These are phyloP conservation scores for Epinotia demarniana DNA, from an alignment of 2,888 invertebrate genomes.

Conservation along the genomic window DNA sequence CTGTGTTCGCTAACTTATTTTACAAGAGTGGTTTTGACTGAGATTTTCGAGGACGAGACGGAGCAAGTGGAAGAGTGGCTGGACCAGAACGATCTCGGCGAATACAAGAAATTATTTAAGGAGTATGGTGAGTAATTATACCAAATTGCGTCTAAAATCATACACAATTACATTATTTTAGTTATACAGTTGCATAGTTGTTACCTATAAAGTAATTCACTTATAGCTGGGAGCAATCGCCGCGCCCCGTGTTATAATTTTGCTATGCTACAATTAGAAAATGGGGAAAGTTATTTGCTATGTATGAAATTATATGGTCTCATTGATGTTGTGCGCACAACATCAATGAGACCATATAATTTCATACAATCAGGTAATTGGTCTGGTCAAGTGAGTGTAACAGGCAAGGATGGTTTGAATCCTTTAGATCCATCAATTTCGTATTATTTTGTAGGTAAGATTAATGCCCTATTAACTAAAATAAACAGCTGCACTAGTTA, in stretches of 20 bases:
- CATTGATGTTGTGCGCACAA: too few species aligned
- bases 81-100: conserved; percentile 88
- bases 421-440: background rate
- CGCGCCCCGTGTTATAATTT: conserved; percentile 12
- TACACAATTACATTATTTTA: background rate
- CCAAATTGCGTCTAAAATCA: conserved; percentile 18
- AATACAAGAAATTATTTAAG: conserved; percentile 88
- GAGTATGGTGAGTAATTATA: conserved; percentile 87
- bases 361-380: conserved; percentile 6
- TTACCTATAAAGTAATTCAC: conserved; percentile 5
- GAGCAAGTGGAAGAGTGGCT: conserved; percentile 90
- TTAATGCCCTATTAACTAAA: background rate
- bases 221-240: conserved; percentile 11
- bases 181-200: conserved; percentile 1
- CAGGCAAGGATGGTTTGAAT: background rate
- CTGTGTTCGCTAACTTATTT: conserved; percentile 71
- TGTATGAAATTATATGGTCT: too few species aligned
- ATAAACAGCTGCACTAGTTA: background rate
- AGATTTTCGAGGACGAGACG: conserved; percentile 81
- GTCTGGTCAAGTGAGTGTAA: background rate
- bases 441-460: background rate
- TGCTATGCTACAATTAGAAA: conserved; percentile 14
- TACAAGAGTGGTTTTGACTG: conserved; percentile 68
- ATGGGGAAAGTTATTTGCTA: conserved; percentile 40
- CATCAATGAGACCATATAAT: conserved; percentile 20